Evolutionary conservation across 2,113 vertebrate species (phyloP), one percentile per base, ranked within the genome.

Genomic region (Nannobrachium achirus): DNA sequence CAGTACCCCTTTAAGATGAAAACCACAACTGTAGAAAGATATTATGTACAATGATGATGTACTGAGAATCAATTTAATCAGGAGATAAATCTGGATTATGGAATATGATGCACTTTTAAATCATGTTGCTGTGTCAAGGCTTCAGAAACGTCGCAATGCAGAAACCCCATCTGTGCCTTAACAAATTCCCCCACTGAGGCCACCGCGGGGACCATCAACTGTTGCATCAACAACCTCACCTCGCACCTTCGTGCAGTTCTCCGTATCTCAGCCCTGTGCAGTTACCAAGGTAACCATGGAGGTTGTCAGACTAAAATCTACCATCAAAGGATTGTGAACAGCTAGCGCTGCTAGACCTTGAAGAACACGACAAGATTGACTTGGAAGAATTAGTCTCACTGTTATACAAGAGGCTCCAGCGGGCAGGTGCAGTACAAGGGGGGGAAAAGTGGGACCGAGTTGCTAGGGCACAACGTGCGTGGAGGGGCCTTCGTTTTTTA

Each of bases 201-300:
- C 25, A 33, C 6, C 25, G 25, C 3, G 25, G 25, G 25, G 25
- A 33, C n/a, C 6, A 78, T 63, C 33, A 82, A 85, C 49, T 76
- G 83, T 84, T 78, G 75, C 69, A 82, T 75, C 66, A 75, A 79
- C 68, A 79, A 82, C 79, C 63, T 76, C 82, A 79, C 66, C 81
- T 79, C 71, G 59, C 84, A 89, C 84, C 80, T 84, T 82, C 65
- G 78, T 56, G 76, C 58, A 80, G 86, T 86, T 87, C 86, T 69
- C 55, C 63, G 15, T 39, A 46, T 76, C 62, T 66, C 77, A 77
- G 82, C 71, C 73, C 13, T 42, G 50, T 85, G 66, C 78, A 67
- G 90, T 91, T 90, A 74, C 92, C 88, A 90, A 72, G 90, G 92
- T 77, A 90, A 91, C 90, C 0, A 38, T 50, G 61, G 69, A 41